Evolutionary conservation across 1,140 invertebrate genomes (phyloP), one percentile per base, ranked within the genome.

Genomic region (Drosophila persimilis): DNA sequence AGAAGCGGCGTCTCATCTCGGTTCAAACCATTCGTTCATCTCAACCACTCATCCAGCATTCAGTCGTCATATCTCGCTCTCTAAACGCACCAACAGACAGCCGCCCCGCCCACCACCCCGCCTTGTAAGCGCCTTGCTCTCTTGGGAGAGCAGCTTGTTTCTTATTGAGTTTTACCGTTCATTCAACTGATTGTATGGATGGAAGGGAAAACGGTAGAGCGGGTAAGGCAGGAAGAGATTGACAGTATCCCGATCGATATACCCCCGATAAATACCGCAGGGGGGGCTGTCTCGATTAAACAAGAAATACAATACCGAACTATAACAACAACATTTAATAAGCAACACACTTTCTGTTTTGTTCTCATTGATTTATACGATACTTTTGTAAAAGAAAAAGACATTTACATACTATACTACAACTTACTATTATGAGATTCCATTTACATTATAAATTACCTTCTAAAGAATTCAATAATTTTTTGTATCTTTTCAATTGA

Each of bases 351-450:
- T 29, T 43, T 57, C 17, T 39, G 26, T 39, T 52, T 31, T 17
- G 17, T 50, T 59, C 26, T 39, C 45, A 6, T 31, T 58, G 22
- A 53, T 53, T 44, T 26, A 64, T 29, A 41, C 59, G 58, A 65
- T 75, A 58, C 51, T 74, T 72, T 75, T 66, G 60, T 62, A 47
- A 78, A 74, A 74, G 60, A 84, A 84, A 85, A 85, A 85, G 80
- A 85, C 80, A 85, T 85, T 80, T 85, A 80, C 72, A 73, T 80
- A 74, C 29, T 63, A 66, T 73, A 65, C 74, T 78, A 58, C 57
- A 46, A 77, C 47, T 57, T 63, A 62, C 41, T 80, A 45, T 64
- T 67, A 78, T 69, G 73, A 85, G 63, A 84, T 84, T 84, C 80
- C 80, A 85, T 76, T 81, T 52, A 60, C 41, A 26, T 51, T 31